Evolutionary conservation across 2,888 invertebrate species (phyloP).

Genomic region (Steinernema carpocapsae): DNA sequence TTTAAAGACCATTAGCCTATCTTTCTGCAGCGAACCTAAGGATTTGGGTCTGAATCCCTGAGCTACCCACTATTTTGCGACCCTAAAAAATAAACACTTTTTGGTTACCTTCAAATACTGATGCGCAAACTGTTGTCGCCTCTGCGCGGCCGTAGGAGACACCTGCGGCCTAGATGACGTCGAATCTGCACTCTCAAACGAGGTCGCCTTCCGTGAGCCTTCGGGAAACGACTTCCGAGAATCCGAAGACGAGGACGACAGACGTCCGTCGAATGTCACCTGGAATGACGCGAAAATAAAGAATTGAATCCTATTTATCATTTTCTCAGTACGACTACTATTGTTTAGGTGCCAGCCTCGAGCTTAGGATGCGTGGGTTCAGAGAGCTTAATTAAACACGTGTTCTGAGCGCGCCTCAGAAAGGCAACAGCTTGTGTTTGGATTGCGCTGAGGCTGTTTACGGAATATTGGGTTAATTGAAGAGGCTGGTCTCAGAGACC

Average conservation of each 20-base stretch:
- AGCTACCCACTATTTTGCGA: background rate
- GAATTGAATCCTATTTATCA: background rate
- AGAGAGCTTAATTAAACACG: background rate
- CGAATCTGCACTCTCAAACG: slow-evolving; percentile 22
- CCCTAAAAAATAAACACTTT: background rate
- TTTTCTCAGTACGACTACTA: background rate
- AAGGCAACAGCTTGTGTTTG: background rate
- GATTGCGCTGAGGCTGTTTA: too few relatives aligned
- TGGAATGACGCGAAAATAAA: background rate
- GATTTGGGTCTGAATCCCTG: background rate
- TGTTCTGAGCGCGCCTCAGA: background rate
- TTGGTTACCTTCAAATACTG: slow-evolving; percentile 15
- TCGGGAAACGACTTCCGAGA: background rate
- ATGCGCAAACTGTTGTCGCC: slow-evolving; percentile 16
- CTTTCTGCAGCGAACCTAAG: background rate
- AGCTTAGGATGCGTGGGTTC: background rate
- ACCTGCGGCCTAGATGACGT: background rate
- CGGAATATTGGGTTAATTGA: too few relatives aligned
- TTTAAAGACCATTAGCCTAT: too few relatives aligned
- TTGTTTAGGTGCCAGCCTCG: background rate
- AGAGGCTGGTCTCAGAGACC: too few relatives aligned
- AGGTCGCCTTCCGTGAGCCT: slow-evolving; percentile 2
- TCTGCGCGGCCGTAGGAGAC: background rate
- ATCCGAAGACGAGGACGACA: slow-evolving; percentile 6
- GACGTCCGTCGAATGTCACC: slow-evolving; percentile 28